Evolutionary conservation across 2,113 vertebrate genomes (phyloP), one percentile per base, ranked within the genome.

Genomic region (Cinclus cinclus): DNA sequence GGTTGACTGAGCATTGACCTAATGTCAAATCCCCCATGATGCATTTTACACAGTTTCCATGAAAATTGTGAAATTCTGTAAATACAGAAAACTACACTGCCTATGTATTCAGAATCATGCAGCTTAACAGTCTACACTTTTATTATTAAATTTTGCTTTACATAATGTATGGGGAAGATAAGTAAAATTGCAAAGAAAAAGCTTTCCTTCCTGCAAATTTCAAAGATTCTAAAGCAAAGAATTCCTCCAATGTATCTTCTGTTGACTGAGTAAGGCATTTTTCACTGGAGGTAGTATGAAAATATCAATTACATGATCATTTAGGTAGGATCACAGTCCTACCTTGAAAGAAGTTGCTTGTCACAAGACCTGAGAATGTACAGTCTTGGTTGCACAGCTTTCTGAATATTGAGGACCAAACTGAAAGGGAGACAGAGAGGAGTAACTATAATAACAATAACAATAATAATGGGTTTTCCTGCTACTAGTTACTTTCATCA

Each of bases 91-190:
- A 75, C 20, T 10, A 78, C 47, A 68, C 2, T 67, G 60, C 75
- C 63, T 67, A 94, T 56, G 31, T 52, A 86, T 88, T 90, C 78
- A 94, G 64, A 90, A 86, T 55, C 39, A 60, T 6, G 59, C 50
- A 68, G 44, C 31, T 93, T 63, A 87, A 83, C 42, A 94, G 75
- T 94, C 87, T 95, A 86, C 35, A 86, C 41, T 90, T 68, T 30
- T 28, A 77, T 47, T 47, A 95, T 81, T 90, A 90, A 97, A 89
- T 50, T 90, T 79, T 59, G 46, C 37, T 82, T 84, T 92, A 92
- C n/a, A 68, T 71, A 89, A 94, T 55, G 44, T n/a, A 59, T 11
- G 6, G 41, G 62, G 42, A 89, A 52, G 64, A 84, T 83, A 89
- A 92, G 52, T 47, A 91, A 87, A 82, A 92, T 64, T 90, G 76